These are phyloP conservation scores for Terebella lapidaria DNA, from an alignment of 2,888 invertebrate species.

Conservation along the genomic window DNA sequence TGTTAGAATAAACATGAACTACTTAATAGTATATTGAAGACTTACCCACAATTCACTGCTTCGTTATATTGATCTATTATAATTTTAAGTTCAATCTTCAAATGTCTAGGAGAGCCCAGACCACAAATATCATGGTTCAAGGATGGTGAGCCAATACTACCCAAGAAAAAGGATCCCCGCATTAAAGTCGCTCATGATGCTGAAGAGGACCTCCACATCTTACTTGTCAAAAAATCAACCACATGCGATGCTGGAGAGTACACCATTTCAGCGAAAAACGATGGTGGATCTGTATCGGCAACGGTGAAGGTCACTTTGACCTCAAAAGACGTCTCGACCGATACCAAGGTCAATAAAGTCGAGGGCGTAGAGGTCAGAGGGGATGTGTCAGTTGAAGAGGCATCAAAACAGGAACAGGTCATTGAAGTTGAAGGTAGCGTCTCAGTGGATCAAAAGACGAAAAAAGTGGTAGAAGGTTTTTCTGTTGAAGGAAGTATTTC, in stretches of 20 bases:
- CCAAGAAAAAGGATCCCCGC: neutral
- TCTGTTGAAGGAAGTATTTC: too few species aligned
- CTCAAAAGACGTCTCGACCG: too few species aligned
- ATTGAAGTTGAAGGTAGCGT: neutral
- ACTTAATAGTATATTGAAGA: too few species aligned
- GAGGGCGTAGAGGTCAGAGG: slow-evolving; percentile 7
- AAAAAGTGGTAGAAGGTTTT: too few species aligned
- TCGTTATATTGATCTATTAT: too few species aligned
- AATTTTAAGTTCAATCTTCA: too few species aligned
- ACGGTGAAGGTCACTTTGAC: too few species aligned
- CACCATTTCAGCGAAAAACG: slow-evolving; percentile 19
- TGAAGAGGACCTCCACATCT: neutral
- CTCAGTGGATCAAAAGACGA: neutral
- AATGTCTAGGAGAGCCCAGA: neutral
- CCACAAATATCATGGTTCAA: neutral
- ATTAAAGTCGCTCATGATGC: neutral
- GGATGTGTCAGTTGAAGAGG: neutral
- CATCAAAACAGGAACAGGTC: too few species aligned
- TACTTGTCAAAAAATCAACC: neutral
- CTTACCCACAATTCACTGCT: too few species aligned
- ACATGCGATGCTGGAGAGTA: slow-evolving; percentile 33
- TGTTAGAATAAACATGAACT: too few species aligned
- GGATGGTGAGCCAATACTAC: neutral
- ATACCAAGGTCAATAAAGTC: too few species aligned
- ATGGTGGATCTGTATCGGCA: slow-evolving; percentile 4